Base-by-base conservation (phyloP, 2,888 invertebrate genomes). In the Amorpha juglandis region DNA sequence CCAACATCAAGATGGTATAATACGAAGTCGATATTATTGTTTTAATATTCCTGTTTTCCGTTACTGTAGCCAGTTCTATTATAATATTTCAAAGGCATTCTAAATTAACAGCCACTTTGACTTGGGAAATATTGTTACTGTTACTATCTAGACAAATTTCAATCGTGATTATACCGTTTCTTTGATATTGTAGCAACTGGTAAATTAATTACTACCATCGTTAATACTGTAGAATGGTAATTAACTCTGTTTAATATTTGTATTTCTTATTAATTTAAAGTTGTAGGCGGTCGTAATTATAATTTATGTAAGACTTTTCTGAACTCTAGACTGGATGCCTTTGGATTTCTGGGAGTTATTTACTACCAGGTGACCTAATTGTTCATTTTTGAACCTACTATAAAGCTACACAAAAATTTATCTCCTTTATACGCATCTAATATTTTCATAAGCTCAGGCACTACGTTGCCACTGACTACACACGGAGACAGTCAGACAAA, bases 11-110 rank as follows among this genome's bases (percentile, higher is more conserved):
- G 27, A 1, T 4, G 27, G 27, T 27, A 27, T 27, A 27, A 27
- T 27, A 27, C 27, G 27, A 4, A 4, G 27, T 27, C 4, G 27
- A 27, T 27, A 27, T 27, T 27, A 27, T 27, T 27, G 19, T 50
- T 48, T 19, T 50, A 50, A 50, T 19, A 19, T 19, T 9, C 11
- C 27, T 27, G 27, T 27, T 27, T 38, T 35, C 11, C 7, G 38
- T 42, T 6, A 14, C 6, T 19, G 11, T 19, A 19, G 6, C 55
- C 38, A 6, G 42, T 19, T 9, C 1, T 19, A 16, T 16, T 38
- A 1, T 38, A 19, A 58, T 42, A 50, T 50, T 50, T 19, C 58
- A 58, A 58, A 58, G 16, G 38, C 19, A 42, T 42, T 58, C 19
- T 19, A 58, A 42, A 19, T 58, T 21, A 52, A 27, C 14, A 12